Base-by-base conservation (phyloP, 2,113 vertebrate species). In the Paradoxurus hermaphroditus region DNA sequence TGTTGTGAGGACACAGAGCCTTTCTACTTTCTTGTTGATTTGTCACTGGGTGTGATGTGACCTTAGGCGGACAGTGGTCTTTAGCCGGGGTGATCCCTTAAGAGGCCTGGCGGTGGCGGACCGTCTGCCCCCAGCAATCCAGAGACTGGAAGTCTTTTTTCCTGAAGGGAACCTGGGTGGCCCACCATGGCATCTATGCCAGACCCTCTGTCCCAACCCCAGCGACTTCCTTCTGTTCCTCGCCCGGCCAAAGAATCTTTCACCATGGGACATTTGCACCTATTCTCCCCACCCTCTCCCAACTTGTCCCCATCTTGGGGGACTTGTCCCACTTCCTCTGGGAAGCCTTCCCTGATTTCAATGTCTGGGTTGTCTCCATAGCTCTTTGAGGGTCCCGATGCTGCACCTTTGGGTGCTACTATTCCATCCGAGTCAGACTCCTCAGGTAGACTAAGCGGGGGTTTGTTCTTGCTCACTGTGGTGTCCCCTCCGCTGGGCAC, bases 131-230 rank as follows among this genome's bases (percentile, higher is more conserved):
- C 49, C 5, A 4, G 65, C 25, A 0, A 29, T 41, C 27, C 21
- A 0, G 34, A 0, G 39, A 8, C 39, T 51, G 18, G n/a, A 56
- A 36, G 29, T 3, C 51, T 44, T 67, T 77, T 51, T 15, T 49
- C 34, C 14, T 0, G 1, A 3, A 65, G 65, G 39, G 23, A 25
- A 4, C n/a, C 36, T n/a, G n/a, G 21, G 44, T 1, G 46, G 31
- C 18, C 18, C 93, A 41, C 53, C 56, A 1, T 10, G 62, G 21
- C n/a, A 4, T 10, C 59, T 19, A 14, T 59, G 36, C 21, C 7
- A 12, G 39, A 31, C 4, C 44, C 41, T 56, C 19, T 62, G 49
- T 73, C 68, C 39, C 8, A 6, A 39, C 13, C n/a, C 31, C 31
- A 19, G 36, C 25, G 13, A 62, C 39, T 27, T 4, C 39, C 63